A percentile compares a stretch with the other conserved stretches of the same genome.
Evolutionary conservation across 2,797 vertebrate genomes (phyloP).

Genomic region (Enteromius afrohamiltoni): DNA sequence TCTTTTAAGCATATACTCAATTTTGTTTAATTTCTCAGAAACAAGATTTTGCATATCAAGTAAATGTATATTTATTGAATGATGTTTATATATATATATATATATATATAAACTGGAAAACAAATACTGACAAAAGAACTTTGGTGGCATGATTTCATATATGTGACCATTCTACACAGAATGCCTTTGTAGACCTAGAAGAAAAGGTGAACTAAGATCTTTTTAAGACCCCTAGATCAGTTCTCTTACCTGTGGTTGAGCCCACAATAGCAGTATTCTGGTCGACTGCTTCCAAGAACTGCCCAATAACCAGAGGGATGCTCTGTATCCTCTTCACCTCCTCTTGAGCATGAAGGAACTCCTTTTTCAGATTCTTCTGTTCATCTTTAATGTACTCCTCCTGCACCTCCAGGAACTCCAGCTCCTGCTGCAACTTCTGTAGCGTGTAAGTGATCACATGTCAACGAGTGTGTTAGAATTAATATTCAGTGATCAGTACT

Average conservation of each 20-base stretch:
- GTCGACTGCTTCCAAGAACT: slow-evolving; percentile 94
- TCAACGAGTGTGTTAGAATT: not conserved
- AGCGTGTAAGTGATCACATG: not conserved
- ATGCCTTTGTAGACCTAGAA: not conserved
- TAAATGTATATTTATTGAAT: not conserved
- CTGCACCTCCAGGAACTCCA: slow-evolving; percentile 94
- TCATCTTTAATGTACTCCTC: slow-evolving; percentile 97
- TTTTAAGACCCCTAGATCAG: not conserved
- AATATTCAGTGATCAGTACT: not conserved
- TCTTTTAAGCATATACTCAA: not conserved
- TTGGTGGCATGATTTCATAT: not conserved
- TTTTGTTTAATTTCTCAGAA: not conserved
- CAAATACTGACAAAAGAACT: not conserved
- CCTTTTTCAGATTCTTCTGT: slow-evolving; percentile 95
- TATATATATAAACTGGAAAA: not conserved
- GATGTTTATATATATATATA: not conserved
- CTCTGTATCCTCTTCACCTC: slow-evolving; percentile 96
- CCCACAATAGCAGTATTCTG: slow-evolving; percentile 96
- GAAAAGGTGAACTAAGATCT: not conserved
- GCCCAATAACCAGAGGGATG: slow-evolving; percentile 92
- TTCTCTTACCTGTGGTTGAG: slow-evolving; percentile 87
- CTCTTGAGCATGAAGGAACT: slow-evolving; percentile 94
- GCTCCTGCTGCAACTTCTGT: slow-evolving; percentile 93
- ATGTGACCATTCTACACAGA: not conserved
- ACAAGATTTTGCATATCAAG: not conserved